Base-by-base conservation (phyloP, 2,888 invertebrate genomes). In the Caenorhabditis drosophilae region DNA sequence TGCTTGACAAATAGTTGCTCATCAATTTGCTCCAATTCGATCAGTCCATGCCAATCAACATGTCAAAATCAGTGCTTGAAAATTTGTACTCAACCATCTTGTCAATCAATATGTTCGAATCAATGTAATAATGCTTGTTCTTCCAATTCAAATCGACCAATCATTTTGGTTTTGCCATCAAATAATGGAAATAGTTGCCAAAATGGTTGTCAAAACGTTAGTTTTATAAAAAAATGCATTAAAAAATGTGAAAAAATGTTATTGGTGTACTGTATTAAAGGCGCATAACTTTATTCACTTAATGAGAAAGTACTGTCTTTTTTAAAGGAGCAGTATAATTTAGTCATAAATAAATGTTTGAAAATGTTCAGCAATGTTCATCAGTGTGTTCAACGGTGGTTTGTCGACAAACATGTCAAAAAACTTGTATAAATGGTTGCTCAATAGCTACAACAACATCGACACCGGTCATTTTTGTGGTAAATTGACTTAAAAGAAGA, bases 331-430 rank as follows among this genome's bases (percentile, higher is more conserved):
- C n/a, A n/a, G n/a, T n/a, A n/a, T n/a, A n/a, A n/a, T n/a, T n/a
- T n/a, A n/a, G n/a, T n/a, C n/a, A n/a, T n/a, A n/a, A n/a, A n/a
- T n/a, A n/a, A n/a, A n/a, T n/a, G n/a, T n/a, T n/a, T n/a, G n/a
- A n/a, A 31, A 31, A 31, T 31, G 31, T 57, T 25, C 48, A 64
- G 64, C 58, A 64, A 54, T 64, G 64, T 26, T 58, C 45, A 26
- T 58, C 58, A 0, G 40, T 58, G 0, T 64, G 64, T n/a, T 50
- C 53, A 0, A 54, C 64, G 1, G 34, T 48, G 11, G 38, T 41
- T 11, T 64, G 64, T 20, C 50, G 54, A 6, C 58, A 58, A 38
- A 50, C 64, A 1, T 64, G 64, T n/a, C 54, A 64, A 22, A 64
- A 64, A 12, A 64, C 58, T 15, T 64, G 64, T 12, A 26, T 50